Conservation (phyloP, 2,888 invertebrate species). For the Bellardia bayeri region DNA sequence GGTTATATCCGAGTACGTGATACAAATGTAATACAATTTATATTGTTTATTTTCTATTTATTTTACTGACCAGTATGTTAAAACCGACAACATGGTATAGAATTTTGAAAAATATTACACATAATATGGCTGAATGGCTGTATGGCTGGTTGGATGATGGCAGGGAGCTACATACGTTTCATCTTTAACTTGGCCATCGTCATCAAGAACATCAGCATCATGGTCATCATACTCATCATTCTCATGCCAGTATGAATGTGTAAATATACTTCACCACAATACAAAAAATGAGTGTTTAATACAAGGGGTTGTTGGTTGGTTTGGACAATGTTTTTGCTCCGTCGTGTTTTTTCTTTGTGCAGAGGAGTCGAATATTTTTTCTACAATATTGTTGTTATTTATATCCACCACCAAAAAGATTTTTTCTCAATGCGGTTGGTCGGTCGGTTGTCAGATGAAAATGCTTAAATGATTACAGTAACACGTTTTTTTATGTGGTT, state of each 20-base stretch:
- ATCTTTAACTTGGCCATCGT: conserved; percentile 2
- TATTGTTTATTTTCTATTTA: conserved; percentile 52
- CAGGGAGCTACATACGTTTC: neutral
- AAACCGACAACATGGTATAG: conserved; percentile 11
- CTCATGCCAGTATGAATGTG: conserved; percentile 3
- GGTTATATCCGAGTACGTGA: neutral
- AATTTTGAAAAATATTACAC: conserved; percentile 35
- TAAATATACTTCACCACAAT: neutral
- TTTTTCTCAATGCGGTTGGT: too few species aligned
- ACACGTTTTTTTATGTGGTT: conserved; percentile 74
- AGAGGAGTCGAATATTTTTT: conserved; percentile 25
- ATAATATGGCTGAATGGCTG: neutral
- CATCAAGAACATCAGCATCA: neutral
- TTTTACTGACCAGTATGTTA: conserved; percentile 5
- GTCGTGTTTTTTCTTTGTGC: neutral
- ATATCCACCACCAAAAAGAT: neutral
- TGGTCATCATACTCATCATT: conserved; percentile 3
- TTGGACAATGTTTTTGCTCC: neutral
- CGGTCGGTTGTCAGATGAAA: conserved; percentile 53
- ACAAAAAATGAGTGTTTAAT: conserved; percentile 35
- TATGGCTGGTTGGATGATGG: neutral
- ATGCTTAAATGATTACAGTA: conserved; percentile 79
- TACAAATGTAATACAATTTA: conserved; percentile 57
- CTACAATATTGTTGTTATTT: neutral
- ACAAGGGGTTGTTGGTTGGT: conserved; percentile 29